phyloP scores from a whole-genome alignment of 2,888 invertebrate species.

The Flabesymbios commensalis region DNA sequence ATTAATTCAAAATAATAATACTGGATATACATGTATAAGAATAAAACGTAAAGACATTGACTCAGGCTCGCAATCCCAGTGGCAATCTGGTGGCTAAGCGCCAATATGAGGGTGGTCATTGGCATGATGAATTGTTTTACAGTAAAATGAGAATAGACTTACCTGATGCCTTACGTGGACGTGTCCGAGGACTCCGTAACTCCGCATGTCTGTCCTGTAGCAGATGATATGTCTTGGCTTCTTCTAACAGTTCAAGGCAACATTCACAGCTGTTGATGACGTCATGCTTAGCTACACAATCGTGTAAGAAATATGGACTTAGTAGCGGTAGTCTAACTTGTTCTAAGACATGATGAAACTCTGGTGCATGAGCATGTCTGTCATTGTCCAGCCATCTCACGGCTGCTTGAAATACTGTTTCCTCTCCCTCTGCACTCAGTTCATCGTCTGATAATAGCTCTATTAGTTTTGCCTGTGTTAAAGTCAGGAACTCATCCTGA shows the following conservation, averaged over 20 bases:
- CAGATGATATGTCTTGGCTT: conserved; percentile 63
- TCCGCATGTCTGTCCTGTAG: conserved; percentile 62
- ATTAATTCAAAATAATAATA: too few species aligned
- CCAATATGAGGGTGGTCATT: too few species aligned
- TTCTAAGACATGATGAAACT: conserved; percentile 56
- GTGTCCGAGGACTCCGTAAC: conserved; percentile 57
- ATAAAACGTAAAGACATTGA: too few species aligned
- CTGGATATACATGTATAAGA: too few species aligned
- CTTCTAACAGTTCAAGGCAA: conserved; percentile 62
- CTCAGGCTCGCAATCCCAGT: too few species aligned
- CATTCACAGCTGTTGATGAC: conserved; percentile 57
- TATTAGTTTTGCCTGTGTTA: conserved; percentile 62
- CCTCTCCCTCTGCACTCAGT: conserved; percentile 63
- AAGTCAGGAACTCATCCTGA: conserved; percentile 57
- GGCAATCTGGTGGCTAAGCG: too few species aligned
- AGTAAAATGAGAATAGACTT: too few species aligned
- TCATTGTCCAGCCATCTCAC: conserved; percentile 62
- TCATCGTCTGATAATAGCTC: conserved; percentile 63
- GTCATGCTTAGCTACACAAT: conserved; percentile 61
- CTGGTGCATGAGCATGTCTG: conserved; percentile 41
- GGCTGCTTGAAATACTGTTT: conserved; percentile 63
- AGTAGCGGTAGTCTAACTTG: conserved; percentile 63
- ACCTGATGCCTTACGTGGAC: conserved; percentile 60
- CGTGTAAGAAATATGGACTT: conserved; percentile 64
- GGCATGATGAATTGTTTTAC: too few species aligned